Evolutionary conservation across 2,888 invertebrate species (phyloP).

Genomic region (Papilio gigon): DNA sequence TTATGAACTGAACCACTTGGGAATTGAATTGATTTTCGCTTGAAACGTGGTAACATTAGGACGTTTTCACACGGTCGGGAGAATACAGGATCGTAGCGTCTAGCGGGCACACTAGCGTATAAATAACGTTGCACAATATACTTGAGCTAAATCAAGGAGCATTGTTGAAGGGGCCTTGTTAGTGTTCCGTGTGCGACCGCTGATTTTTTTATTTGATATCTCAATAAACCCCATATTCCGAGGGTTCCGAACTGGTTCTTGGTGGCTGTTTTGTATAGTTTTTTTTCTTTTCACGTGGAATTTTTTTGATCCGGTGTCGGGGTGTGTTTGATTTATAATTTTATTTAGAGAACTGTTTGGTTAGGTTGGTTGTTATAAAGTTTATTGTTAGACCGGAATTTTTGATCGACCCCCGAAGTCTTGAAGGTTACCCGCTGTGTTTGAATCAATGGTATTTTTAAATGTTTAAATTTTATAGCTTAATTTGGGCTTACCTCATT

Average conservation of each 20-base stretch:
- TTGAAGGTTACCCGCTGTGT: conserved; percentile 47
- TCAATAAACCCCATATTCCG: conserved; percentile 72
- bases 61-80: conserved; percentile 45
- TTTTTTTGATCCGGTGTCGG: conserved; percentile 58
- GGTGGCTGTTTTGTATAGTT: conserved; percentile 51
- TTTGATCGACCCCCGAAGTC: conserved; percentile 50
- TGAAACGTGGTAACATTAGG: conserved; percentile 40
- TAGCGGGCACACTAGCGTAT: conserved; percentile 70
- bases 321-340: conserved; percentile 75
- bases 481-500: conserved; percentile 13
- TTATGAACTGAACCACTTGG: conserved; percentile 6
- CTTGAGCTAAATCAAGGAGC: conserved; percentile 78
- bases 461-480: conserved; percentile 17
- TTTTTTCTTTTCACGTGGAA: conserved; percentile 57
- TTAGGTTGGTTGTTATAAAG: conserved; percentile 60
- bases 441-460: conserved; percentile 24
- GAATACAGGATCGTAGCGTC: conserved; percentile 62
- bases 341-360: conserved; percentile 70
- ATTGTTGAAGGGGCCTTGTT: conserved; percentile 78
- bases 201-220: conserved; percentile 82
- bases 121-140: conserved; percentile 81
- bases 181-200: conserved; percentile 71
- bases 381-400: conserved; percentile 60
- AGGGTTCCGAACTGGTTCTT: conserved; percentile 67
- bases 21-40: conserved; percentile 46